phyloP scores from a whole-genome alignment of 2,797 vertebrate species.

The Acrossocheilus wenchowensis region DNA sequence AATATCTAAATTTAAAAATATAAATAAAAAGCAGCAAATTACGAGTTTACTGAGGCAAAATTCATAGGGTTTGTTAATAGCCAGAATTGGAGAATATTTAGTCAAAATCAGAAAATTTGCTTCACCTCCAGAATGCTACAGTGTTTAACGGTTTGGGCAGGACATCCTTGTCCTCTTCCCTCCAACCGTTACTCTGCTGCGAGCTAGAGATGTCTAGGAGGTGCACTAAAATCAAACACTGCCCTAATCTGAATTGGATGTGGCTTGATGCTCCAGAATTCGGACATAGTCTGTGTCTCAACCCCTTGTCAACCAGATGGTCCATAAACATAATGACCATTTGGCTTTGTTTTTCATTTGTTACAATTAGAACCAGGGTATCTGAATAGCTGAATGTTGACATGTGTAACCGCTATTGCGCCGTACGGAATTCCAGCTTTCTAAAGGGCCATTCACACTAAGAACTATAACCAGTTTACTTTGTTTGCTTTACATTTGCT shows the following conservation, averaged over 20 bases:
- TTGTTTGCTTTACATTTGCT: too few relatives aligned
- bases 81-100: not conserved
- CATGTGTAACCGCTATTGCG: not conserved
- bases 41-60: too few relatives aligned
- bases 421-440: not conserved
- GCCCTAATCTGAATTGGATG: not conserved
- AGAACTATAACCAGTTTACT: not conserved
- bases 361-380: not conserved
- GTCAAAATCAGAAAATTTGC: not conserved
- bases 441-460: not conserved
- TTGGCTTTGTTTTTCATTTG: conserved; percentile 3
- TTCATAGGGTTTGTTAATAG: too few relatives aligned
- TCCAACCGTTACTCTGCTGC: not conserved
- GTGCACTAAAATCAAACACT: not conserved
- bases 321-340: conserved; percentile 7
- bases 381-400: not conserved
- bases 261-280: not conserved
- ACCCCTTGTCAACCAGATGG: not conserved
- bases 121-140: too few relatives aligned
- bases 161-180: not conserved
- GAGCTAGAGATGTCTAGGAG: not conserved
- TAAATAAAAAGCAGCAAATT: too few relatives aligned
- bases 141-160: not conserved
- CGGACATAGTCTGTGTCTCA: not conserved
- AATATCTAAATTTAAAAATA: too few relatives aligned